Evolutionary conservation across 2,888 invertebrate genomes (phyloP), one percentile per base, ranked within the genome.

Genomic region (Drosophila ezoana): DNA sequence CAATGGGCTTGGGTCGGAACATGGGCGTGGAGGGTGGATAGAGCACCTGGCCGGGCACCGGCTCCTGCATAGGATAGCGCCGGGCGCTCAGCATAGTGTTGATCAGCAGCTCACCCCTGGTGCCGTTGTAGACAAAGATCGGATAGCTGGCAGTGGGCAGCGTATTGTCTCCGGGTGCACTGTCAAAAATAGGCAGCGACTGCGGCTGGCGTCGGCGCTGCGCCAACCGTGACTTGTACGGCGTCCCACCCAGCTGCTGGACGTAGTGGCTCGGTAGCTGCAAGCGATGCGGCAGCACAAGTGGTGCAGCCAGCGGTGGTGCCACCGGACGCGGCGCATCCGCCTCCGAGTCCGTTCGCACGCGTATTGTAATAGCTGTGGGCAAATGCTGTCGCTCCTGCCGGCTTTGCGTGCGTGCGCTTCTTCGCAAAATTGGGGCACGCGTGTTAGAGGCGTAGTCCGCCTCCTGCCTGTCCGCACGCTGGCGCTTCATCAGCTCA

Each of bases 1-100:
- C 82, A 18, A 91, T 79, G 0, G 90, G 90, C 40, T 87, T 89
- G 4, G 90, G 90, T 3, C 90, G 86, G 16, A 92, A 90, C 58
- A 90, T 80, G 18, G 91, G 87, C 16, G 89, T 80, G 14, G 72
- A 79, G 0, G 92, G 92, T 14, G 92, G 92, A 72, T 90, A 91
- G 5, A 92, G 80, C 1, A 90, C 73, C 59, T 92, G 90, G 0
- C 92, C 92, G 0, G 91, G 92, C 57, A 91, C 90, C 3, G 91
- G 91, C 54, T 92, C 92, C 67, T 90, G 89, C 91, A 92, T 91
- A 37, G 90, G 90, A 86, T 91, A 92, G 28, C 89, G 81, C n/a
- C 80, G 74, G 0, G 71, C 63, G 16, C 87, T 90, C 37, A 91
- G 72, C 90, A 91, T 88, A 0, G 92, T 90, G 52, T 92, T 92